Percentiles rank a stretch among this genome's conserved stretches.
phyloP scores from a whole-genome alignment of 2,113 vertebrate species.

The Salvelinus alpinus region DNA sequence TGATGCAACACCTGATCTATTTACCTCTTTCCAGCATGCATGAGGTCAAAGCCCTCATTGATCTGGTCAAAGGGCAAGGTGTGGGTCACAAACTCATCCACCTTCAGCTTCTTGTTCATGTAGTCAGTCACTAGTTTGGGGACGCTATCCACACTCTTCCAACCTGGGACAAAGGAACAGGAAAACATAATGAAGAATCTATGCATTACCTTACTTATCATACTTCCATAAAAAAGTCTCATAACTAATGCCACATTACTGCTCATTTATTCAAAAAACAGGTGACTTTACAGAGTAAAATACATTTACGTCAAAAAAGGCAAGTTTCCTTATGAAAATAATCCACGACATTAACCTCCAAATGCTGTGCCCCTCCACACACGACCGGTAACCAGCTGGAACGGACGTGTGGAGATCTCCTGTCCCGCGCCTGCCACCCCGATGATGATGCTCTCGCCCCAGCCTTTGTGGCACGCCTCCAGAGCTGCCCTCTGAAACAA shows the following conservation, averaged over 20 bases:
- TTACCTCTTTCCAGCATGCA: constrained; percentile 82
- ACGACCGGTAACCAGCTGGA: constrained; percentile 82
- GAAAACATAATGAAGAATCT: background rate
- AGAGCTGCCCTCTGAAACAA: constrained; percentile 79
- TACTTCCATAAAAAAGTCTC: too few species aligned
- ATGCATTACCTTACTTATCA: background rate
- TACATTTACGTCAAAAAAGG: background rate
- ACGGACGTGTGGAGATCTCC: constrained; percentile 79
- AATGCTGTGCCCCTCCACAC: constrained; percentile 86
- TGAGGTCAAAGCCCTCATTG: constrained; percentile 85
- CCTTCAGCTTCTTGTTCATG: constrained; percentile 83
- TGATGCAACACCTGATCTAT: background rate
- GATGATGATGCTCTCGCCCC: constrained; percentile 82
- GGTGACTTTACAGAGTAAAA: background rate
- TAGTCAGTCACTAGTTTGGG: constrained; percentile 86
- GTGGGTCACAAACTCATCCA: constrained; percentile 88
- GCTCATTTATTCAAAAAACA: background rate
- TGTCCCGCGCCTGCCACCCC: constrained; percentile 79
- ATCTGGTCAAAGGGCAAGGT: constrained; percentile 81
- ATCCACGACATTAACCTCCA: constrained; percentile 74
- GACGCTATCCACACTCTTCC: constrained; percentile 76
- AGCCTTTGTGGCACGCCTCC: constrained; percentile 80
- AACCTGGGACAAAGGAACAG: constrained; percentile 45
- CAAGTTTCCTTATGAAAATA: background rate
- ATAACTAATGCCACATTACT: background rate